Percentiles rank a stretch among this genome's conserved stretches.
These are phyloP conservation scores for Geodia barretti DNA, from an alignment of 37 sponge, comb jelly and placozoan genomes.

Conservation along the genomic window DNA sequence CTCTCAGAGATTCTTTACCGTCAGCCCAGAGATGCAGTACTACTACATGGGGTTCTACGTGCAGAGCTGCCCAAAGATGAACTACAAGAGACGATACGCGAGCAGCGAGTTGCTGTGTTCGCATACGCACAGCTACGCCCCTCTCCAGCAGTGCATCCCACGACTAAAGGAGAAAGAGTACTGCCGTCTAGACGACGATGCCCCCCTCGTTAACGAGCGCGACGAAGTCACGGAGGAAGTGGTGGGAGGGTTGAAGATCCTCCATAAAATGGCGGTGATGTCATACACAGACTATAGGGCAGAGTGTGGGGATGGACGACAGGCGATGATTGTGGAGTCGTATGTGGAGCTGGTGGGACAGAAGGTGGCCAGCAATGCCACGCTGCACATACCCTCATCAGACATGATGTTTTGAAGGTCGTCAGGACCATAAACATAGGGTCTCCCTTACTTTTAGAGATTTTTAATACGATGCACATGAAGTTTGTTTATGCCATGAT, in stretches of 20 bases:
- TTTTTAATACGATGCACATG: neutral
- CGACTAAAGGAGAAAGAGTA: constrained; percentile 57
- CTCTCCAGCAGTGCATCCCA: constrained; percentile 51
- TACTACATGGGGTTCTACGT: constrained; percentile 95
- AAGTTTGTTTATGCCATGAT: too few species aligned
- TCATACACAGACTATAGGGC: constrained; percentile 8
- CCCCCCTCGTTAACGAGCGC: neutral
- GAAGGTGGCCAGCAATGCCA: constrained; percentile 1
- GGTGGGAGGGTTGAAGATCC: constrained; percentile 3
- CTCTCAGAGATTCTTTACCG: constrained; percentile 25
- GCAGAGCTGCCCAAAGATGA: constrained; percentile 85
- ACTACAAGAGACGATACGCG: constrained; percentile 77
- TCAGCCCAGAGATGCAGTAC: constrained; percentile 53
- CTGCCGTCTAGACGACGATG: constrained; percentile 44
- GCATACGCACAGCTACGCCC: constrained; percentile 54
- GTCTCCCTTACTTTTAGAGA: neutral
- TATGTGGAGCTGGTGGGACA: constrained; percentile 47
- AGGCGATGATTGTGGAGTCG: neutral
- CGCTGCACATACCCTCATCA: neutral
- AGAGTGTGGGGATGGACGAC: neutral
- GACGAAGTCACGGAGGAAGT: constrained; percentile 11
- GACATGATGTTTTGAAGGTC: neutral
- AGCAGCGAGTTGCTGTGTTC: constrained; percentile 73
- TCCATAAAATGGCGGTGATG: neutral
- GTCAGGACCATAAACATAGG: neutral